Base-by-base conservation (phyloP, 30 jellyfish, hydroid and myxozoan genomes). In the Hydractinia echinata region DNA sequence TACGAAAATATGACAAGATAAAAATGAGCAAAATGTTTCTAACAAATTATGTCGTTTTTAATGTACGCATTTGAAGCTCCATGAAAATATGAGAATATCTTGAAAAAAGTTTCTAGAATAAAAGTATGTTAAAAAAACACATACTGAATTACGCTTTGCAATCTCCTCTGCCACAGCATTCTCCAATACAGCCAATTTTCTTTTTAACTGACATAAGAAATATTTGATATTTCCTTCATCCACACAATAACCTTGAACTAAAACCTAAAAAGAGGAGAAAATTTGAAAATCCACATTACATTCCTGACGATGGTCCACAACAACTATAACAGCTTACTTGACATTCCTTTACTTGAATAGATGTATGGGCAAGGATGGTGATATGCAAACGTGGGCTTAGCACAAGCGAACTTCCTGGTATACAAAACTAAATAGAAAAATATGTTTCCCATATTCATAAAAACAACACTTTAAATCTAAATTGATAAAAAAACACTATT, bases 331-430 rank as follows among this genome's bases (percentile, higher is more conserved):
- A 53, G 6, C 79, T 4, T 58, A 94, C 99, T 96, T 94, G 96
- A 69, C 99, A 94, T 4, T 94, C 90, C 67, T 79, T 88, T 54
- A 77, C 73, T 9, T 88, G 86, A 69, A 88, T 48, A 18, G 90
- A 88, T n/a, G 86, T 82, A 70, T 94, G 97, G 4, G 97, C 99
- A 16, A 94, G 79, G 13, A 94, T 97, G 49, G 99, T 94, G 18
- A 94, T 61, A 11, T 76, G 89, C 50, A 94, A 72, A 49, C 79
- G 89, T 20, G 99, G 99, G 15, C 66, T 76, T n/a, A 88, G 89
- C 0, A 73, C 92, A 78, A 94, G 48, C 54, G 83, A 81, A 83
- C 99, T 94, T 14, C 97, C 96, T 21, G 97, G 97, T 14, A 88
- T 95, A 55, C 96, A 83, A 76, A 94, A 94, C 99, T 94, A 69